Evolutionary conservation across 1,140 invertebrate species (phyloP).

Genomic region (Psilanteris sp.): DNA sequence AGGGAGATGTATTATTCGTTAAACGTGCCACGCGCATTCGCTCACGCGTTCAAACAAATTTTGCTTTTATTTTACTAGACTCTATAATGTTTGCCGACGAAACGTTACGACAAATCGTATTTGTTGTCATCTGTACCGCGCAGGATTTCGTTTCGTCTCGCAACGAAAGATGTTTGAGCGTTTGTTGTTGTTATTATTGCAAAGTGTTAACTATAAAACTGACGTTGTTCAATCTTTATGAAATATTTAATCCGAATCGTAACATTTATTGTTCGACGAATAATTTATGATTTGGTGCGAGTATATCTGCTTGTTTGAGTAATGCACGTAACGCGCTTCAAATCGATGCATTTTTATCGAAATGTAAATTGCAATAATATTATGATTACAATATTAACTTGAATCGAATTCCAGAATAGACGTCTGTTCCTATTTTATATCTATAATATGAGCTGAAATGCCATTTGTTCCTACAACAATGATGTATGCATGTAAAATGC

Average conservation of each 20-base stretch:
- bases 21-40: background rate
- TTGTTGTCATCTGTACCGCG: too few species aligned
- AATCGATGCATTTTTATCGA: conserved; percentile 14
- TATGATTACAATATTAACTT: conserved; percentile 39
- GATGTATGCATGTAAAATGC: conserved; percentile 38
- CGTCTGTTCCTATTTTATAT: conserved; percentile 42
- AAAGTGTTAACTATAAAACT: background rate
- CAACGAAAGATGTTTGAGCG: too few species aligned
- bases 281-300: background rate
- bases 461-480: conserved; percentile 47
- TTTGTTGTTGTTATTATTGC: too few species aligned
- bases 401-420: conserved; percentile 25
- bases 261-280: background rate
- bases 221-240: background rate
- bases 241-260: background rate
- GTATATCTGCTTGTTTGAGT: background rate
- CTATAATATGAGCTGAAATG: conserved; percentile 28
- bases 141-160: too few species aligned
- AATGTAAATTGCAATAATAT: conserved; percentile 6
- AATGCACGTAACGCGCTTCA: conserved; percentile 2
- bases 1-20: conserved; percentile 5
- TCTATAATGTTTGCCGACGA: too few species aligned
- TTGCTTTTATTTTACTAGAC: too few species aligned
- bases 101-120: too few species aligned
- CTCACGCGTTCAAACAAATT: background rate